Conservation (phyloP, 2,888 invertebrate species). For the Euproctis similis region DNA sequence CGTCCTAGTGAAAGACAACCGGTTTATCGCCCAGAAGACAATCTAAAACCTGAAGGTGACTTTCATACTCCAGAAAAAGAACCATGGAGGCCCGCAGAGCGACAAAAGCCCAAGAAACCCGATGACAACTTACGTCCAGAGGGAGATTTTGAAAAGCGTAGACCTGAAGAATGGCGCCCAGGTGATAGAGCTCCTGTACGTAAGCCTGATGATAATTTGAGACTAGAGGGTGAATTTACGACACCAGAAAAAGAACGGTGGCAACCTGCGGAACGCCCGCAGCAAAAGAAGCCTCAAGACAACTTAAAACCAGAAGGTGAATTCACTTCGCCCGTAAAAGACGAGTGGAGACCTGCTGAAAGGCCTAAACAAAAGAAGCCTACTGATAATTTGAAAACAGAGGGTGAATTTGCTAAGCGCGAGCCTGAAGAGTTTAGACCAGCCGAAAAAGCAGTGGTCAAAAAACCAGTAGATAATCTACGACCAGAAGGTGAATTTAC, state of each 20-base stretch:
- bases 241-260: slow-evolving; percentile 51
- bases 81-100: slow-evolving; percentile 52
- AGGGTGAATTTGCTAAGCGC: slow-evolving; percentile 36
- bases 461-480: slow-evolving; percentile 66
- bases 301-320: slow-evolving; percentile 17
- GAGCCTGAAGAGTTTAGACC: slow-evolving; percentile 56
- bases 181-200: slow-evolving; percentile 56
- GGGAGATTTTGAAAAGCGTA: slow-evolving; percentile 62
- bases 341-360: slow-evolving; percentile 63
- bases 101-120: slow-evolving; percentile 5
- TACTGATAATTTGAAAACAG: slow-evolving; percentile 56
- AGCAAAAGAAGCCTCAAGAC: slow-evolving; percentile 47
- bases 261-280: slow-evolving; percentile 39
- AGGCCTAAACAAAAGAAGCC: slow-evolving; percentile 59
- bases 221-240: slow-evolving; percentile 46
- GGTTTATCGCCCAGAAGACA: slow-evolving; percentile 60
- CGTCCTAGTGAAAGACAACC: slow-evolving; percentile 47
- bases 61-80: slow-evolving; percentile 51
- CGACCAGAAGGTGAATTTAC: slow-evolving; percentile 76
- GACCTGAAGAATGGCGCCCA: slow-evolving; percentile 61
- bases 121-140: slow-evolving; percentile 67
- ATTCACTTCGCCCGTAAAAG: slow-evolving; percentile 46
- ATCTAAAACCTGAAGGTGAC: slow-evolving; percentile 69
- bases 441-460: slow-evolving; percentile 50
- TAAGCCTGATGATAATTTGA: slow-evolving; percentile 71